These are phyloP conservation scores for Laspeyria flexula DNA, from an alignment of 2,888 invertebrate genomes.

Conservation along the genomic window DNA sequence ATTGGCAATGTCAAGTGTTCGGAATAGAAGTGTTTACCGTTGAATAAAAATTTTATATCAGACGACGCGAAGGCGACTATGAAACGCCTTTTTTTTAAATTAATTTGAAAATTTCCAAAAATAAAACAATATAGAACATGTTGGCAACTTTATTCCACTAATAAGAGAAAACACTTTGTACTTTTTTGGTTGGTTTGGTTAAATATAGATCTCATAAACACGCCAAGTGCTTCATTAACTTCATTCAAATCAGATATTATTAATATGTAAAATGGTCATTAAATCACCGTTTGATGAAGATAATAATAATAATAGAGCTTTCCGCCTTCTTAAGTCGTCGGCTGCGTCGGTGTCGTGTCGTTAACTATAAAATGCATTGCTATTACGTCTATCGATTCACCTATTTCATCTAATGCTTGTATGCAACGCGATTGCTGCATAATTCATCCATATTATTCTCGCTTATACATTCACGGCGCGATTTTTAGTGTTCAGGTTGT, in stretches of 20 bases:
- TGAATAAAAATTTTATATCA: neutral
- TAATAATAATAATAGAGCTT: neutral
- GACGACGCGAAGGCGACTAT: neutral
- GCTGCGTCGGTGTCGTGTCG: neutral
- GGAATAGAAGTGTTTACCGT: constrained; percentile 21
- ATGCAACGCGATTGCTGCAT: constrained; percentile 37
- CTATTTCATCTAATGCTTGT: constrained; percentile 49
- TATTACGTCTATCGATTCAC: constrained; percentile 42
- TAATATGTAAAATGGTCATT: too few relatives aligned
- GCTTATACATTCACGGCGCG: constrained; percentile 37
- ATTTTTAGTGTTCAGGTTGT: constrained; percentile 40
- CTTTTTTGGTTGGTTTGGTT: too few relatives aligned
- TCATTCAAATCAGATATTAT: too few relatives aligned
- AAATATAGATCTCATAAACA: too few relatives aligned
- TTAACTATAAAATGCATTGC: constrained; percentile 12
- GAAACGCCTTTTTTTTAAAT: neutral
- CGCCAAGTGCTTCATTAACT: too few relatives aligned
- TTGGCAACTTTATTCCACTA: too few relatives aligned
- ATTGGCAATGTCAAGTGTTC: constrained; percentile 40
- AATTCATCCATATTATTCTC: constrained; percentile 13
- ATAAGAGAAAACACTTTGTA: too few relatives aligned
- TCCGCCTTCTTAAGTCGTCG: neutral
- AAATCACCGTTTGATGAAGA: too few relatives aligned
- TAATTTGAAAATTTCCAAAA: too few relatives aligned
- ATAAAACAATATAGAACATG: too few relatives aligned